These are phyloP conservation scores for Colius striatus DNA, from an alignment of 2,113 vertebrate genomes.

Conservation along the genomic window DNA sequence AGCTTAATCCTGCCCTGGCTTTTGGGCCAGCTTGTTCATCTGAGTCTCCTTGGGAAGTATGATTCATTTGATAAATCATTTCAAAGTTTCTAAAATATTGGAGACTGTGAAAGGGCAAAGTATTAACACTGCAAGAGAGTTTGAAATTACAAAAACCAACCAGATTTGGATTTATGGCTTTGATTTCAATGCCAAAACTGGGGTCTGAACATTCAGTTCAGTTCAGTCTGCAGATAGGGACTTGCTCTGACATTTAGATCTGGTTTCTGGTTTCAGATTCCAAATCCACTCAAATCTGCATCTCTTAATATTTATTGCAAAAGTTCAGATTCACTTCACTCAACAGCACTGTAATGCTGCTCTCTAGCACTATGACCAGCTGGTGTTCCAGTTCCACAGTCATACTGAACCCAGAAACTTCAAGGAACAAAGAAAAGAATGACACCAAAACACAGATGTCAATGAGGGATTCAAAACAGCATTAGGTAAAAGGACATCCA, in stretches of 20 bases:
- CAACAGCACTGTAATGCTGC: background rate
- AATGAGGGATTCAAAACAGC: background rate
- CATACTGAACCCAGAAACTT: background rate
- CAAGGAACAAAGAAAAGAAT: background rate
- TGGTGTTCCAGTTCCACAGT: background rate
- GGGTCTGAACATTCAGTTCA: constrained; percentile 31
- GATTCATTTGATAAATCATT: constrained; percentile 24
- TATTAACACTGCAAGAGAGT: constrained; percentile 18
- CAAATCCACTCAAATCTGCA: constrained; percentile 6
- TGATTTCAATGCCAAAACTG: constrained; percentile 15
- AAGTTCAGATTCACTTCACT: constrained; percentile 8
- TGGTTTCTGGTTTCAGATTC: constrained; percentile 39
- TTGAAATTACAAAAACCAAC: constrained; percentile 16
- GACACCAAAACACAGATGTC: background rate
- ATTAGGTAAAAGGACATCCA: background rate
- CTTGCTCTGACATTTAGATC: constrained; percentile 8
- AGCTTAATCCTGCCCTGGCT: background rate
- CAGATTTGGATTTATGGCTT: constrained; percentile 35
- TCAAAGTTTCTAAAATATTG: constrained; percentile 36
- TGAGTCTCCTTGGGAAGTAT: background rate
- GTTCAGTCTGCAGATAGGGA: constrained; percentile 29
- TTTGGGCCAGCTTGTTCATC: background rate
- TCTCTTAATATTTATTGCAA: constrained; percentile 26
- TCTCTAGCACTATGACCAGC: background rate
- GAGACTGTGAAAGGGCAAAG: constrained; percentile 39